phyloP scores from a whole-genome alignment of 1,140 invertebrate species.

The Zaprionus camerounensis region DNA sequence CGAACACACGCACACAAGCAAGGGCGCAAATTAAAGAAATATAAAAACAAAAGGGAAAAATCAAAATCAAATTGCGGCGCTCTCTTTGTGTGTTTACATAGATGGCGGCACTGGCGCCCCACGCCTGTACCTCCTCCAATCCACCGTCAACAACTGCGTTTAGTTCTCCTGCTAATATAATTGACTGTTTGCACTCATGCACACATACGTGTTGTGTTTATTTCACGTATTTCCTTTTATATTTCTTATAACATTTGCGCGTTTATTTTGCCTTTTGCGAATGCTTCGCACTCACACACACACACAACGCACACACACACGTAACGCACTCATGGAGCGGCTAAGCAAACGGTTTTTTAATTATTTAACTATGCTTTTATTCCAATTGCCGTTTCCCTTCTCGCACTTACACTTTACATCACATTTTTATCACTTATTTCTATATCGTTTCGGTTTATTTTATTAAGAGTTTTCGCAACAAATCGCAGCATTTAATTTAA shows the following conservation, averaged over 20 bases:
- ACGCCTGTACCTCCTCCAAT: neutral
- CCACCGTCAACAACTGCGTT: neutral
- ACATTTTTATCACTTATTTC: slow-evolving; percentile 65
- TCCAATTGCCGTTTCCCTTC: neutral
- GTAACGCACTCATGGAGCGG: slow-evolving; percentile 29
- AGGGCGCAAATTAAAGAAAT: slow-evolving; percentile 56
- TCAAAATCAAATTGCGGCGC: slow-evolving; percentile 41
- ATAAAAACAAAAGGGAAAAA: slow-evolving; percentile 64
- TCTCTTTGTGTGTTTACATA: slow-evolving; percentile 39
- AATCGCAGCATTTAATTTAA: slow-evolving; percentile 40
- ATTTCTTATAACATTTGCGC: slow-evolving; percentile 51
- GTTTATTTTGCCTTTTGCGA: slow-evolving; percentile 59
- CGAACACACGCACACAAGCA: slow-evolving; percentile 32
- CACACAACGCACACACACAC: slow-evolving; percentile 9
- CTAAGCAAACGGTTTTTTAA: slow-evolving; percentile 32
- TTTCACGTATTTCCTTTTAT: slow-evolving; percentile 37
- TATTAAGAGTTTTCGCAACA: slow-evolving; percentile 42
- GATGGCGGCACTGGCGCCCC: slow-evolving; percentile 10
- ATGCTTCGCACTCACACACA: slow-evolving; percentile 44
- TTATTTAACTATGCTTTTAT: neutral
- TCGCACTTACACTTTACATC: slow-evolving; percentile 69
- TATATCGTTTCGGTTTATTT: slow-evolving; percentile 34
- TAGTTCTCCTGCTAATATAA: slow-evolving; percentile 9
- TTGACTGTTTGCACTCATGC: neutral
- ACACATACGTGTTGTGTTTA: slow-evolving; percentile 36